Percentiles rank a stretch among this genome's conserved stretches.
These are phyloP conservation scores for Copidosoma floridanum DNA, from an alignment of 1,140 invertebrate species.

Conservation along the genomic window DNA sequence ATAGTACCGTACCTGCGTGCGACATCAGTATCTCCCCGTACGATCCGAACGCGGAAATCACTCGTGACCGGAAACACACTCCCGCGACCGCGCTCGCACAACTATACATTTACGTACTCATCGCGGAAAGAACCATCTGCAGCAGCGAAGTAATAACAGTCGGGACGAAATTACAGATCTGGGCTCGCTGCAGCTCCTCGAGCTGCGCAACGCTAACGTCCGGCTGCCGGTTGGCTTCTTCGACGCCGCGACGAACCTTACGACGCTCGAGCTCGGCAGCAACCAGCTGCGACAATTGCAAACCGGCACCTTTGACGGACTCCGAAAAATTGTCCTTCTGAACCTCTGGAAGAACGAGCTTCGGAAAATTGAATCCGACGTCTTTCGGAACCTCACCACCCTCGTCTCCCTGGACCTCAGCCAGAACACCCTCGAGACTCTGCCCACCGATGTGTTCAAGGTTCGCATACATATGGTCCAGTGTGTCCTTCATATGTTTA, in stretches of 20 bases:
- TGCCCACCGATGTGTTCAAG: conserved; percentile 18
- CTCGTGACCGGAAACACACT: neutral
- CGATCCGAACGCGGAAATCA: neutral
- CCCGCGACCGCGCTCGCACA: neutral
- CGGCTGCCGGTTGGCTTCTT: conserved; percentile 35
- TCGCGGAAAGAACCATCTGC: conserved; percentile 15
- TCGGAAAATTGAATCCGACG: conserved; percentile 59
- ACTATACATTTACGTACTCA: neutral
- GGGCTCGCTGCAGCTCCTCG: conserved; percentile 11
- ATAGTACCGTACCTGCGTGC: too few relatives aligned
- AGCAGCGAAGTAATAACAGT: conserved; percentile 32
- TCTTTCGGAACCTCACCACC: conserved; percentile 61
- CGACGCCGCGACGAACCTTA: conserved; percentile 53
- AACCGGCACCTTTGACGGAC: conserved; percentile 61
- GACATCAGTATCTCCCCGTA: too few relatives aligned
- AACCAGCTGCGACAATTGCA: conserved; percentile 62
- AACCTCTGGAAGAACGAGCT: conserved; percentile 67
- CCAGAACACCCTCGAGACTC: conserved; percentile 54
- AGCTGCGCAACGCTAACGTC: conserved; percentile 56
- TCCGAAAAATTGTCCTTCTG: conserved; percentile 59
- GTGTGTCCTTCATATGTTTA: neutral
- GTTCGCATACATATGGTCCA: neutral
- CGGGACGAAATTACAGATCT: conserved; percentile 40
- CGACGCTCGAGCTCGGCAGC: conserved; percentile 62
- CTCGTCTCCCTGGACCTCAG: conserved; percentile 63